Conservation (phyloP, 1,140 invertebrate genomes). For the Drosophila bipectinata region DNA sequence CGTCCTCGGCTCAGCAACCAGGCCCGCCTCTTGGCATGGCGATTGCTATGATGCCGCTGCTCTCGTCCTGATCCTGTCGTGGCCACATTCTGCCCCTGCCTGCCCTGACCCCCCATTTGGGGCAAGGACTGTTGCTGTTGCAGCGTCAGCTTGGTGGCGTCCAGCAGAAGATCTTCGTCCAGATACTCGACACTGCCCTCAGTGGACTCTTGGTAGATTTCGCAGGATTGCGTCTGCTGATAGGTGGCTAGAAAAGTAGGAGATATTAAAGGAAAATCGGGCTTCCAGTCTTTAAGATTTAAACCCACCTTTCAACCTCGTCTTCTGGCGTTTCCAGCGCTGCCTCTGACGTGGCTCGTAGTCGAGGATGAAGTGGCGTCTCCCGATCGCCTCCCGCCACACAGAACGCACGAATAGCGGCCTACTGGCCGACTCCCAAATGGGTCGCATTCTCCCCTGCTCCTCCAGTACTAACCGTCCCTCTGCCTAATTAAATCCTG, state of each 20-base stretch:
- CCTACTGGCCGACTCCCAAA: constrained; percentile 82
- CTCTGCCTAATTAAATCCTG: constrained; percentile 52
- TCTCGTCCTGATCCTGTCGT: constrained; percentile 13
- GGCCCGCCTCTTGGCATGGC: constrained; percentile 55
- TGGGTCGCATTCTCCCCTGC: constrained; percentile 51
- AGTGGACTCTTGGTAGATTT: constrained; percentile 35
- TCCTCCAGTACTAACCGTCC: not conserved
- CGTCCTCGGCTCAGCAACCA: constrained; percentile 62
- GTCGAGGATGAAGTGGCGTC: constrained; percentile 80
- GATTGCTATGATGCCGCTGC: constrained; percentile 27
- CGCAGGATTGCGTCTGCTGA: constrained; percentile 44
- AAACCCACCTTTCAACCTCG: constrained; percentile 43
- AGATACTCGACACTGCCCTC: constrained; percentile 53
- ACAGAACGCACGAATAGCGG: constrained; percentile 81
- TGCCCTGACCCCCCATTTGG: constrained; percentile 27
- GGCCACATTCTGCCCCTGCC: not conserved
- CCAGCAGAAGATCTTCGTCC: constrained; percentile 60
- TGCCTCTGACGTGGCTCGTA: constrained; percentile 74
- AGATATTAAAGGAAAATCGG: not conserved
- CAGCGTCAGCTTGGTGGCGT: constrained; percentile 64
- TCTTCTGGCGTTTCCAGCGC: constrained; percentile 60
- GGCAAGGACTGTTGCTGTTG: constrained; percentile 52
- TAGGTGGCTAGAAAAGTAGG: not conserved
- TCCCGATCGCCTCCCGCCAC: constrained; percentile 69
- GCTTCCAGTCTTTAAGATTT: not conserved